Conservation (phyloP, 2,888 invertebrate species). For the Acleris sparsana region DNA sequence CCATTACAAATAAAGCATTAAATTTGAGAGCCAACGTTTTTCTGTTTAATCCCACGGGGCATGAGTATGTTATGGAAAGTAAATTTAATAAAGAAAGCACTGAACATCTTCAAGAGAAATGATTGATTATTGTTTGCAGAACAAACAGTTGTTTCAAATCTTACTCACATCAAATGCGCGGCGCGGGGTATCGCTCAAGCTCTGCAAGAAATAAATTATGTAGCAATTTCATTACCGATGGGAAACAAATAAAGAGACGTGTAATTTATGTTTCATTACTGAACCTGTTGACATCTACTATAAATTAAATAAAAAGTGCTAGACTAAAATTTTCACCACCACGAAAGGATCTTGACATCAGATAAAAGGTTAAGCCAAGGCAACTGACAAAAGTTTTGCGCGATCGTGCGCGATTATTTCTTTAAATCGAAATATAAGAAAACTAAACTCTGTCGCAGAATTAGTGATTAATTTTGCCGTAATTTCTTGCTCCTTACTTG, state of each 20-base stretch:
- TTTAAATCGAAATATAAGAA: too few species aligned
- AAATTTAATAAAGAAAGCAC: slow-evolving; percentile 51
- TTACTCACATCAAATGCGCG: slow-evolving; percentile 72
- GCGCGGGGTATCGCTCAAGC: slow-evolving; percentile 62
- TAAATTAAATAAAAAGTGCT: too few species aligned
- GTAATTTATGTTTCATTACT: background rate
- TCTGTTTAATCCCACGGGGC: too few species aligned
- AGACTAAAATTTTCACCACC: too few species aligned
- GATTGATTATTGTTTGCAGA: slow-evolving; percentile 71
- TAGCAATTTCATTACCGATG: slow-evolving; percentile 28
- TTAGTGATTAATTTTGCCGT: too few species aligned
- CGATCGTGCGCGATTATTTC: too few species aligned
- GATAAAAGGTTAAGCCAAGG: too few species aligned
- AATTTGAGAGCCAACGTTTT: background rate
- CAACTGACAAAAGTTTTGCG: too few species aligned
- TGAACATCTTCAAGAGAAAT: slow-evolving; percentile 47
- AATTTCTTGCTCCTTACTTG: too few species aligned
- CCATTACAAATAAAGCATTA: background rate
- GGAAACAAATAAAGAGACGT: slow-evolving; percentile 11
- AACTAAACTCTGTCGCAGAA: too few species aligned
- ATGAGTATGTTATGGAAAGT: slow-evolving; percentile 15
- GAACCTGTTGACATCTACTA: too few species aligned
- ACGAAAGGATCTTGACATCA: too few species aligned
- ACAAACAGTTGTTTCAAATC: slow-evolving; percentile 62
- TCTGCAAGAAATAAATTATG: slow-evolving; percentile 53